Evolutionary conservation across 2,888 invertebrate genomes (phyloP).

Genomic region (Timema cristinae): DNA sequence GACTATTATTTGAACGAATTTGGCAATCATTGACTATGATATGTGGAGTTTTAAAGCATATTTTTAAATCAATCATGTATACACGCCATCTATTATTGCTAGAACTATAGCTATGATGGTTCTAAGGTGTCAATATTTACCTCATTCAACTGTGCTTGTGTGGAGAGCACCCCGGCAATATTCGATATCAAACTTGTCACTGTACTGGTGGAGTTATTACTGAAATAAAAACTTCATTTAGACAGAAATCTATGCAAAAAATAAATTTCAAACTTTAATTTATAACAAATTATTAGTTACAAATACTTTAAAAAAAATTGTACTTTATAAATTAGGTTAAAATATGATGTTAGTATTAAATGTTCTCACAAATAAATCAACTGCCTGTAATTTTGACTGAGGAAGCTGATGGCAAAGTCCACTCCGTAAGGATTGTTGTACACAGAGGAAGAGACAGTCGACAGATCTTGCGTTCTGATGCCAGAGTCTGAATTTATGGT

Average conservation of each 20-base stretch:
- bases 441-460: not conserved
- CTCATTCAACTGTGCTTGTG: constrained; percentile 4
- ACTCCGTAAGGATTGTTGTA: constrained; percentile 6
- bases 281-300: too few relatives aligned
- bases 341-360: not conserved
- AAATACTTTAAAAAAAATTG: not conserved
- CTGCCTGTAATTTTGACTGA: too few relatives aligned
- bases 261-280: not conserved
- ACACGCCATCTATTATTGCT: too few relatives aligned
- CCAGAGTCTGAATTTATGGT: not conserved
- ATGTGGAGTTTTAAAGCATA: too few relatives aligned
- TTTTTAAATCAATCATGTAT: too few relatives aligned
- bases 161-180: not conserved
- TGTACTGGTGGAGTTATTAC: not conserved
- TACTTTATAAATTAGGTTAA: not conserved
- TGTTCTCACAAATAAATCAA: too few relatives aligned
- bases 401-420: not conserved
- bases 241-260: too few relatives aligned
- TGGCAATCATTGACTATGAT: too few relatives aligned
- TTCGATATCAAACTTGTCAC: not conserved
- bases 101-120: too few relatives aligned
- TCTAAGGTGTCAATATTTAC: not conserved
- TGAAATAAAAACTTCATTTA: not conserved
- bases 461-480: constrained; percentile 4
- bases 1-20: too few relatives aligned